phyloP scores from a whole-genome alignment of 1,140 invertebrate species.

The Drosophila santomea region DNA sequence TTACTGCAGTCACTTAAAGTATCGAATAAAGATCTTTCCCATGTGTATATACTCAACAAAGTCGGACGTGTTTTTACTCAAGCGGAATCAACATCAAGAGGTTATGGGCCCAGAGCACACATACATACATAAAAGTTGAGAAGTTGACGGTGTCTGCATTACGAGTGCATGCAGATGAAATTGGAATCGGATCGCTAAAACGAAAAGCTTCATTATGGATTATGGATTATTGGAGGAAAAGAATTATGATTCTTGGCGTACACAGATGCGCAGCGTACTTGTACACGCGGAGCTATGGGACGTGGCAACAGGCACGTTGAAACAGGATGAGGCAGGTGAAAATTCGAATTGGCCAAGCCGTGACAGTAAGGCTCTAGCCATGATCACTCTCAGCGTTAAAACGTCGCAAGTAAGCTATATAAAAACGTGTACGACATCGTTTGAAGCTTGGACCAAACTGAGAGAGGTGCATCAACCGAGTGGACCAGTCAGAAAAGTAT shows the following conservation, averaged over 20 bases:
- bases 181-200: too few species aligned
- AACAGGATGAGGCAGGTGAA: neutral
- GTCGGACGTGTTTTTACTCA: too few species aligned
- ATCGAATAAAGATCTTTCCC: too few species aligned
- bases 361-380: neutral
- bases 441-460: neutral
- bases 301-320: neutral
- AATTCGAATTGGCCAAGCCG: neutral
- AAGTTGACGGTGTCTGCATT: too few species aligned
- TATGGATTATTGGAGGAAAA: conserved; percentile 2
- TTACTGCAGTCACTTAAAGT: too few species aligned
- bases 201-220: neutral
- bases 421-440: too few species aligned
- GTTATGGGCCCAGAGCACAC: too few species aligned
- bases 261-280: conserved; percentile 2
- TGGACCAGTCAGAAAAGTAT: neutral
- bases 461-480: neutral
- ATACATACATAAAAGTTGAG: too few species aligned
- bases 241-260: neutral
- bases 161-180: neutral
- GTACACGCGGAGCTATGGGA: neutral
- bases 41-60: too few species aligned
- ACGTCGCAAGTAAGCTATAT: too few species aligned
- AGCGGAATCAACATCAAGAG: too few species aligned
- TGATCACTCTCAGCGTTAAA: too few species aligned